These are phyloP conservation scores for Mastomys coucha DNA, from an alignment of 2,113 vertebrate genomes.

Conservation along the genomic window DNA sequence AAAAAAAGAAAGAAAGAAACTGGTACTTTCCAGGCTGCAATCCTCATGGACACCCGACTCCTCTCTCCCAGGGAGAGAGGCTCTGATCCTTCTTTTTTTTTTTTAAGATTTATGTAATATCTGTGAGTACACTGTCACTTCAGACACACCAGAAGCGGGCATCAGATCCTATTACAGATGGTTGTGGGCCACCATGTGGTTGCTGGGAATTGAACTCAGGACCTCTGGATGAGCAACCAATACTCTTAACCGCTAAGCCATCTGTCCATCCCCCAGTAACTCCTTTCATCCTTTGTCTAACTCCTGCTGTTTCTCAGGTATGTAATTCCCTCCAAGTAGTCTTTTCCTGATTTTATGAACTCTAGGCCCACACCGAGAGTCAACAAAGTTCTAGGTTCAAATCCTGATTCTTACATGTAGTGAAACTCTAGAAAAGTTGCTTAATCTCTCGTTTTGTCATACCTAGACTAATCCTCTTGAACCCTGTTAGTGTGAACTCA, in stretches of 20 bases:
- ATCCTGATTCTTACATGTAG: not conserved
- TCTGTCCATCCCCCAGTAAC: not conserved
- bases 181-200: too few species aligned
- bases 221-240: too few species aligned
- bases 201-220: too few species aligned
- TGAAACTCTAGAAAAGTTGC: constrained; percentile 21
- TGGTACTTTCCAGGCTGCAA: not conserved
- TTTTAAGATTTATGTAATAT: too few species aligned
- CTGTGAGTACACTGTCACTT: too few species aligned
- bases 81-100: not conserved
- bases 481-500: not conserved
- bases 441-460: constrained; percentile 9
- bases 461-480: constrained; percentile 32
- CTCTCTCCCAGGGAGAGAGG: not conserved
- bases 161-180: too few species aligned
- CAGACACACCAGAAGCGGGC: too few species aligned
- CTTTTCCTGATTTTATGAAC: constrained; percentile 16
- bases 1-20: too few species aligned
- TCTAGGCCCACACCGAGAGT: not conserved
- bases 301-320: not conserved
- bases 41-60: too few species aligned
- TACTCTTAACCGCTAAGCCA: too few species aligned
- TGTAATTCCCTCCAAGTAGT: not conserved
- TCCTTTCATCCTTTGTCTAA: constrained; percentile 37
- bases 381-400: not conserved